Conservation (phyloP, 2,888 invertebrate genomes). For the Netelia virgata region DNA sequence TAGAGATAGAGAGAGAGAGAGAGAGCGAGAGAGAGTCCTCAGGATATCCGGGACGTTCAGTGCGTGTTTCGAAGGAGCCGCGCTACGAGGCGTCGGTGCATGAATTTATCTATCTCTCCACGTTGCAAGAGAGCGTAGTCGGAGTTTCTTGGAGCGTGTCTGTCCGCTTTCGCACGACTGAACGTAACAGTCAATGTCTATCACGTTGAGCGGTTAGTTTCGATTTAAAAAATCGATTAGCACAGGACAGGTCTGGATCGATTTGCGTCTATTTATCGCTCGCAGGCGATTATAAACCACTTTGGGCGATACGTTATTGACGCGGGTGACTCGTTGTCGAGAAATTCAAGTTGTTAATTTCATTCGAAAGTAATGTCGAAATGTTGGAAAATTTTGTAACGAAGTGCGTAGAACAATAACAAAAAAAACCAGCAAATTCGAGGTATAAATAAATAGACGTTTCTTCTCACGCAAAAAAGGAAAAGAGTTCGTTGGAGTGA, state of each 20-base stretch:
- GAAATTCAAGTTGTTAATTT: too few species aligned
- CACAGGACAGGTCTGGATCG: constrained; percentile 27
- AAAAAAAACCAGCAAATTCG: neutral
- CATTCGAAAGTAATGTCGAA: too few species aligned
- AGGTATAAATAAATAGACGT: too few species aligned
- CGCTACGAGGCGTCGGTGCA: constrained; percentile 52
- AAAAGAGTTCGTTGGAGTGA: constrained; percentile 29
- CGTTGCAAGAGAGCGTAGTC: constrained; percentile 1
- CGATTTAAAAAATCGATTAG: constrained; percentile 58
- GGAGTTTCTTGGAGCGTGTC: constrained; percentile 50
- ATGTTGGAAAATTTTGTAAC: too few species aligned
- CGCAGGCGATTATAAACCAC: constrained; percentile 36
- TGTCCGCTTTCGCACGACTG: constrained; percentile 58
- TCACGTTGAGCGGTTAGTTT: constrained; percentile 22
- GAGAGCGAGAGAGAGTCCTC: constrained; percentile 39
- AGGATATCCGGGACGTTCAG: constrained; percentile 80
- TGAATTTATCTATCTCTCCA: constrained; percentile 62
- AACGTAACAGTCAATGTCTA: constrained; percentile 33
- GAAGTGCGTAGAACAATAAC: constrained; percentile 4
- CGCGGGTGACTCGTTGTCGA: too few species aligned
- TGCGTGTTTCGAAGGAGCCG: constrained; percentile 70
- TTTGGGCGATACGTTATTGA: constrained; percentile 6
- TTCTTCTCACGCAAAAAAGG: neutral
- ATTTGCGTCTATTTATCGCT: constrained; percentile 15
- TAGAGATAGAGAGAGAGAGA: too few species aligned